These are phyloP conservation scores for Muscidifurax raptorellus DNA, from an alignment of 1,140 invertebrate genomes.

Conservation along the genomic window DNA sequence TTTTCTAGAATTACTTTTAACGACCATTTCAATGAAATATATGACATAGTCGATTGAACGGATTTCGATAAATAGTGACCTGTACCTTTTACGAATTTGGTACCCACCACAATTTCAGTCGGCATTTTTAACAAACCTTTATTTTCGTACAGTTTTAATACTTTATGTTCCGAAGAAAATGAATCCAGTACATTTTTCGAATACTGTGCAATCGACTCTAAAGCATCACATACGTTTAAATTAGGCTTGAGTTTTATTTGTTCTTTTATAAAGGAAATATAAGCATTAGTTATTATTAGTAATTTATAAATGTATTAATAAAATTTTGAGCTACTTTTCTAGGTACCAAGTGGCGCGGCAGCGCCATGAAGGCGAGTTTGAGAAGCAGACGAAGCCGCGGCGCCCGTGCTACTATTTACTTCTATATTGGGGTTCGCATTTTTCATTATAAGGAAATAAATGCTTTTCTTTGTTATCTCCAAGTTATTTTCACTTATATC, in stretches of 20 bases:
- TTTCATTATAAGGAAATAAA: too few species aligned
- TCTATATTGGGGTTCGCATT: too few species aligned
- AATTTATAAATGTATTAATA: neutral
- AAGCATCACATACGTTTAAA: neutral
- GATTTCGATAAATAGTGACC: neutral
- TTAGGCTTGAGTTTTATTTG: neutral
- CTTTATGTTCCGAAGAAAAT: neutral
- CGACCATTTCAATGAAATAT: conserved; percentile 18
- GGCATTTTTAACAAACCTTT: neutral
- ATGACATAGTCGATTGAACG: neutral
- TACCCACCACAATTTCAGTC: neutral
- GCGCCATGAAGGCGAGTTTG: too few species aligned
- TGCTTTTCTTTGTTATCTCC: too few species aligned
- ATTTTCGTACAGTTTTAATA: neutral
- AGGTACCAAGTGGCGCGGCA: too few species aligned
- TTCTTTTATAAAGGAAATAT: neutral
- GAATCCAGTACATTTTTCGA: neutral
- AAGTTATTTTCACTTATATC: too few species aligned
- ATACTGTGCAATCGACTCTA: neutral
- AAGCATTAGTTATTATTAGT: neutral
- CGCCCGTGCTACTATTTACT: too few species aligned
- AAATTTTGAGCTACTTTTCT: conserved; percentile 7
- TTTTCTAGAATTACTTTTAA: conserved; percentile 7
- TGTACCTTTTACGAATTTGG: neutral
- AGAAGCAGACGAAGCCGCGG: too few species aligned